Percentiles rank a stretch among this genome's conserved stretches.
These are phyloP conservation scores for Drosophila incognita DNA, from an alignment of 2,888 invertebrate genomes.

Conservation along the genomic window DNA sequence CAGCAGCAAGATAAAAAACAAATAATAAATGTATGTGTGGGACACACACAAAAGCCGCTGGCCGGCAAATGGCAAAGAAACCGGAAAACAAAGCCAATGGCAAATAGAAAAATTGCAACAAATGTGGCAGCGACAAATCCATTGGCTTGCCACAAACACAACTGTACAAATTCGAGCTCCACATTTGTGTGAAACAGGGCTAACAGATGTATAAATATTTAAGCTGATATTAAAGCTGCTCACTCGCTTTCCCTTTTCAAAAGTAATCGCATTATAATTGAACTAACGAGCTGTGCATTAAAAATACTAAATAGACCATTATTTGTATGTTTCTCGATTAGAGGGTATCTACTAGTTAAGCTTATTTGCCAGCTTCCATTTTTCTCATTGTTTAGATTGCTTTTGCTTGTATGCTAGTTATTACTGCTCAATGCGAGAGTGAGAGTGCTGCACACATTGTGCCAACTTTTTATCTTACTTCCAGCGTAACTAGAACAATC, in stretches of 20 bases:
- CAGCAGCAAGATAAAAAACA: constrained; percentile 3
- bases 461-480: constrained; percentile 70
- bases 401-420: constrained; percentile 45
- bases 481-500: constrained; percentile 64
- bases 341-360: background rate
- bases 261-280: background rate
- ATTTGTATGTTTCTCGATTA: background rate
- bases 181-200: background rate
- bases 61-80: constrained; percentile 51
- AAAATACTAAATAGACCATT: background rate
- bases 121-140: background rate
- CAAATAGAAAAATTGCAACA: constrained; percentile 6
- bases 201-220: background rate
- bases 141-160: constrained; percentile 1
- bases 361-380: constrained; percentile 22
- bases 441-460: constrained; percentile 29
- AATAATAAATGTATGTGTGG: background rate
- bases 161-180: background rate
- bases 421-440: constrained; percentile 50
- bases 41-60: constrained; percentile 23
- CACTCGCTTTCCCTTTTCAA: background rate
- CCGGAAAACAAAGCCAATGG: constrained; percentile 65
- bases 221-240: background rate
- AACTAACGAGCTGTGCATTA: background rate
- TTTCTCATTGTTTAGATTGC: constrained; percentile 20